These are phyloP conservation scores for Chymomyza amoena DNA, from an alignment of 2,888 invertebrate genomes.

Conservation along the genomic window DNA sequence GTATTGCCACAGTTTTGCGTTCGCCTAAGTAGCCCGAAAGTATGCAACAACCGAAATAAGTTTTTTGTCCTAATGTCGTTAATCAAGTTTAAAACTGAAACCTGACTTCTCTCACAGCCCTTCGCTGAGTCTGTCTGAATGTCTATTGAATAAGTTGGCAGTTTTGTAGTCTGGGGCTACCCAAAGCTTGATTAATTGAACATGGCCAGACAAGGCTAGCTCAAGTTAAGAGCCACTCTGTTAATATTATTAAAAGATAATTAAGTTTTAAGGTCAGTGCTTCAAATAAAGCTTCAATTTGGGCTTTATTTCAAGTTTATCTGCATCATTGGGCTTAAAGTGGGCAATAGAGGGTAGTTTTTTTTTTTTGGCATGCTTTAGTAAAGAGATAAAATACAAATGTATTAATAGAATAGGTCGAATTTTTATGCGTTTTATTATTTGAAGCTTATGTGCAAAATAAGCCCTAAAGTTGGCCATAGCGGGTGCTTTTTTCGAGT, in stretches of 20 bases:
- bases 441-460: no score
- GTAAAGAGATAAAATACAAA: no score
- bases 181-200: slow-evolving; percentile 68
- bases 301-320: not conserved
- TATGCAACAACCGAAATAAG: not conserved
- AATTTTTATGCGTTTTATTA: no score
- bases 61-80: slow-evolving; percentile 44
- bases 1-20: not conserved
- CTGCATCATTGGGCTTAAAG: not conserved
- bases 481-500: no score
- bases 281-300: not conserved
- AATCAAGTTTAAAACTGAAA: slow-evolving; percentile 59
- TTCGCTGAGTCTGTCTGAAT: not conserved
- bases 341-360: not conserved
- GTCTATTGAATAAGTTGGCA: slow-evolving; percentile 27
- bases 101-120: slow-evolving; percentile 27
- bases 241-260: not conserved
- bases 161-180: slow-evolving; percentile 25
- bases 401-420: no score
- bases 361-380: no score
- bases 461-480: no score
- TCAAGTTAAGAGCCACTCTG: not conserved
- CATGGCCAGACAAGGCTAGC: not conserved
- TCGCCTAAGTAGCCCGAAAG: slow-evolving; percentile 13
- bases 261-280: not conserved